Percentiles rank a stretch among this genome's conserved stretches.
Evolutionary conservation across 35 echinoderm and acorn worm species (phyloP).

Genomic region (Amphiura filiformis): DNA sequence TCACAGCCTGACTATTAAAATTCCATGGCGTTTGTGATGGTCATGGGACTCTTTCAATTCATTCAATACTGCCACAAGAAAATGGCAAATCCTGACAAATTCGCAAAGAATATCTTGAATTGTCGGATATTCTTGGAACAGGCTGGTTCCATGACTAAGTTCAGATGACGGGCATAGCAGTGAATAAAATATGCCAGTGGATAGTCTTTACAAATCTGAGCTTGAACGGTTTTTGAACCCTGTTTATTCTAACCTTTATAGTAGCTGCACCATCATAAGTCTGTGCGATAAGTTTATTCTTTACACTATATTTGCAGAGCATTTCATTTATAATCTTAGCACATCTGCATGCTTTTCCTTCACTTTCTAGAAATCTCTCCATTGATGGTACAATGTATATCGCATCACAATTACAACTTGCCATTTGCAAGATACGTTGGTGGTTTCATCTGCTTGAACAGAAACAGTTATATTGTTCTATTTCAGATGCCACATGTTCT

Average conservation of each 20-base stretch:
- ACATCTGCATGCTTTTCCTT: background rate
- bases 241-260: background rate
- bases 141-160: background rate
- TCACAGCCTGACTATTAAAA: slow-evolving; percentile 1
- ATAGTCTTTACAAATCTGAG: background rate
- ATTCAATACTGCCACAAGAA: background rate
- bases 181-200: slow-evolving; percentile 1
- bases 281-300: background rate
- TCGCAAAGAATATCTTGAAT: slow-evolving; percentile 14
- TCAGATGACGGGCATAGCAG: background rate
- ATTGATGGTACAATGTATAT: background rate
- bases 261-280: slow-evolving; percentile 14
- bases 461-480: background rate
- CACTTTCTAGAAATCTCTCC: background rate
- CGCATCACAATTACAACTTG: background rate
- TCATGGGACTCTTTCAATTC: slow-evolving; percentile 14
- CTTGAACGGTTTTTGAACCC: no score
- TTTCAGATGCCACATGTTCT: background rate
- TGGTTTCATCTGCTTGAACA: background rate
- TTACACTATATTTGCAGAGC: background rate
- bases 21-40: background rate
- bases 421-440: background rate
- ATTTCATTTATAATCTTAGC: background rate
- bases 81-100: background rate
- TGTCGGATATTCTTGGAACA: background rate